These are phyloP conservation scores for Andricus quercusramuli DNA, from an alignment of 2,888 invertebrate genomes.

Conservation along the genomic window DNA sequence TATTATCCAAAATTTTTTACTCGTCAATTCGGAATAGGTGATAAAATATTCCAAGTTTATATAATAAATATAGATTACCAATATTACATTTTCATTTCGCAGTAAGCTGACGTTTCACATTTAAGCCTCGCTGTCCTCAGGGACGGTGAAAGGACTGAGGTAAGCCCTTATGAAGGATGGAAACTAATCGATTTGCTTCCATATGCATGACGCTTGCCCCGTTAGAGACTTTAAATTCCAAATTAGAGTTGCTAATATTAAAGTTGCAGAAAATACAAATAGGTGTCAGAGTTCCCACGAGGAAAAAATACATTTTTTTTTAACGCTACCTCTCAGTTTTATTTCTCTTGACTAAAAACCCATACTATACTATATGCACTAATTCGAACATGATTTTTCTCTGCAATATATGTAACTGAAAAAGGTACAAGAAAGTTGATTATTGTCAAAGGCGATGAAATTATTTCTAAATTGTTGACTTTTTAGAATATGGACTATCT, in stretches of 20 bases:
- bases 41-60: not conserved
- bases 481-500: too few species aligned
- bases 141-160: not conserved
- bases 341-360: too few species aligned
- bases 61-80: not conserved
- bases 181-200: constrained; percentile 9
- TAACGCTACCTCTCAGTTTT: too few species aligned
- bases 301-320: too few species aligned
- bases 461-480: too few species aligned
- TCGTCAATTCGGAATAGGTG: not conserved
- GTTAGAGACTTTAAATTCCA: not conserved
- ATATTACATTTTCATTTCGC: not conserved
- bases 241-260: not conserved
- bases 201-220: not conserved
- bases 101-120: not conserved
- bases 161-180: not conserved
- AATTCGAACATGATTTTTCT: too few species aligned
- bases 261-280: not conserved
- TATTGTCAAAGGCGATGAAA: too few species aligned
- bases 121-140: not conserved
- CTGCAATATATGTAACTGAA: too few species aligned
- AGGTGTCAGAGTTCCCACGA: too few species aligned
- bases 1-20: not conserved
- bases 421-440: too few species aligned
- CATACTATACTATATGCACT: too few species aligned